Evolutionary conservation across 2,113 vertebrate genomes (phyloP).

Genomic region (Myotis yumanensis): DNA sequence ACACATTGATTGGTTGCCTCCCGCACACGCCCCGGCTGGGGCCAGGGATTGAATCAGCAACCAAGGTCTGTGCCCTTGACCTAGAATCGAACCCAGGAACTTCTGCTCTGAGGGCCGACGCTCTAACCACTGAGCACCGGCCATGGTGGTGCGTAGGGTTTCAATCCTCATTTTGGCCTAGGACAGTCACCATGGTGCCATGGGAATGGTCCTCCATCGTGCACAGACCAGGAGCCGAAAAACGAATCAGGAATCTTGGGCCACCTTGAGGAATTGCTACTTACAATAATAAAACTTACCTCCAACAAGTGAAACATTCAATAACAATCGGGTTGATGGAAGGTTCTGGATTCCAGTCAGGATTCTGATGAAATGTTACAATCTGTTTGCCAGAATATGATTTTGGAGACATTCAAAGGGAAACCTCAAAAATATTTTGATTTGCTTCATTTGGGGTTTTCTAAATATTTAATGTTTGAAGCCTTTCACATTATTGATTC

Average conservation of each 20-base stretch:
- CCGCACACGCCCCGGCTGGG: neutral
- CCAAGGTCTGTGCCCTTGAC: neutral
- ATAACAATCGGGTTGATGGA: conserved; percentile 35
- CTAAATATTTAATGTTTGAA: conserved; percentile 75
- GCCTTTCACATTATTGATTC: conserved; percentile 65
- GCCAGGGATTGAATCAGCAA: no score
- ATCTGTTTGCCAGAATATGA: conserved; percentile 64
- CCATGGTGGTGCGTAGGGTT: neutral
- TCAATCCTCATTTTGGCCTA: neutral
- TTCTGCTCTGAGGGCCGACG: neutral
- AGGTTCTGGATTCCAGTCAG: conserved; percentile 60
- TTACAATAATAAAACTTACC: neutral
- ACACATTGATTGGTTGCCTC: neutral
- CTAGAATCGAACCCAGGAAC: neutral
- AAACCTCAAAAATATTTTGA: conserved; percentile 77
- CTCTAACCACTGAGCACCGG: neutral
- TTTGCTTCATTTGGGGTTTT: conserved; percentile 72
- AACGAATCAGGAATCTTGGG: neutral
- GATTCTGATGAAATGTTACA: conserved; percentile 61
- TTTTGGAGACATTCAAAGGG: conserved; percentile 62
- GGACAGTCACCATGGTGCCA: no score
- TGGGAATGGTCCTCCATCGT: neutral
- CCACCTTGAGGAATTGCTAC: neutral
- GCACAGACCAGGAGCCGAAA: neutral
- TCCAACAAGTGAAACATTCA: neutral